Percentiles rank a stretch among this genome's conserved stretches.
These are phyloP conservation scores for Periplaneta americana DNA, from an alignment of 1,140 invertebrate genomes.

Conservation along the genomic window DNA sequence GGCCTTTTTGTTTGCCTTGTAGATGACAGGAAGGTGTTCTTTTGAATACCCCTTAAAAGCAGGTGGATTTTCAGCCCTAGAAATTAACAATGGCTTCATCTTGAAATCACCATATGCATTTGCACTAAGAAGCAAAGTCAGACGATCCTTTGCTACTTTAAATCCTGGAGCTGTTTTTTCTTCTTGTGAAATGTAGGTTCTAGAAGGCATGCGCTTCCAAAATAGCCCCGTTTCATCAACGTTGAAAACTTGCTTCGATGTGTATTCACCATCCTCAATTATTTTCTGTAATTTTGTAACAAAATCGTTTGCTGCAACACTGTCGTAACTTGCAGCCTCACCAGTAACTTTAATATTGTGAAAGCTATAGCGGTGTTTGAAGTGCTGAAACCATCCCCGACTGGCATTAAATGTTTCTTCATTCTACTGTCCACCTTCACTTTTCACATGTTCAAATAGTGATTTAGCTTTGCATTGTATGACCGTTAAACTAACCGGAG, in stretches of 20 bases:
- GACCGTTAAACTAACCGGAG: slow-evolving; percentile 18
- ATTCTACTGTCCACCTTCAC: background rate
- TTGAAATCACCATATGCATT: slow-evolving; percentile 38
- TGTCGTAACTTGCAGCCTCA: slow-evolving; percentile 33
- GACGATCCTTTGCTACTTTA: slow-evolving; percentile 39
- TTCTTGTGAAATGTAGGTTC: slow-evolving; percentile 34
- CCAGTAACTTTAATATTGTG: slow-evolving; percentile 32
- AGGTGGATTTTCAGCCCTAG: slow-evolving; percentile 36
- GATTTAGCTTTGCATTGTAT: background rate
- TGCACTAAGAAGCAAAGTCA: slow-evolving; percentile 37
- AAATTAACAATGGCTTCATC: slow-evolving; percentile 39
- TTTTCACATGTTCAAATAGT: background rate
- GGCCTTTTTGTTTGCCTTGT: slow-evolving; percentile 36
- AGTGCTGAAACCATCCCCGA: slow-evolving; percentile 35
- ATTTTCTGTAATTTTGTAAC: slow-evolving; percentile 32
- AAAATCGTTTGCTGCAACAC: slow-evolving; percentile 29
- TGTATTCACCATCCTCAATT: slow-evolving; percentile 34
- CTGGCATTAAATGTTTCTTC: slow-evolving; percentile 28
- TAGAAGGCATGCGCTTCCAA: slow-evolving; percentile 42
- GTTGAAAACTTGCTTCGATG: slow-evolving; percentile 36
- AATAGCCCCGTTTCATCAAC: slow-evolving; percentile 38
- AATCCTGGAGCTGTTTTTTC: slow-evolving; percentile 36
- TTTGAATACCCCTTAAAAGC: slow-evolving; percentile 35
- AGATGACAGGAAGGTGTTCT: slow-evolving; percentile 35
- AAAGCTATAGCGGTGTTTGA: slow-evolving; percentile 30